phyloP scores from a whole-genome alignment of 2,888 invertebrate genomes.

The Deilephila elpenor region DNA sequence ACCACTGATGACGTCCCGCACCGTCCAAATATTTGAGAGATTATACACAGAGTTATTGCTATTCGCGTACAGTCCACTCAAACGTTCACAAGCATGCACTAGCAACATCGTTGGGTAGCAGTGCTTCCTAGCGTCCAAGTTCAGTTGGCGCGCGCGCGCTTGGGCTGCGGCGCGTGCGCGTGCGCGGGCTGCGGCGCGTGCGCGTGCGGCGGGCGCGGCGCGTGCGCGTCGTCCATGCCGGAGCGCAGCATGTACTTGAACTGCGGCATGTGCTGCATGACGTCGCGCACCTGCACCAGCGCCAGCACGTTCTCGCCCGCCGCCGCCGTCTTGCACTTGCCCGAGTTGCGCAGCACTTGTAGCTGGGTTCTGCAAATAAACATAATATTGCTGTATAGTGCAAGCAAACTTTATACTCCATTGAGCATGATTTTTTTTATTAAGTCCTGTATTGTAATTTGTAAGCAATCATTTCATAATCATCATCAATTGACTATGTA shows the following conservation, averaged over 20 bases:
- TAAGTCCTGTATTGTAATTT: not conserved
- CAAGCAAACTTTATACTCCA: not conserved
- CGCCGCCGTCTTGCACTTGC: slow-evolving; percentile 88
- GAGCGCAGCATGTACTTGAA: slow-evolving; percentile 92
- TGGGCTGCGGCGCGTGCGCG: slow-evolving; percentile 47
- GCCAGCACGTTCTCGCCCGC: slow-evolving; percentile 89
- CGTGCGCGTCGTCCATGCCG: slow-evolving; percentile 53
- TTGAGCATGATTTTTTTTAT: not conserved
- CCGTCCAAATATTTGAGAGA: too few species aligned
- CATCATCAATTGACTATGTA: too few species aligned
- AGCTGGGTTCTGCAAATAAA: slow-evolving; percentile 86
- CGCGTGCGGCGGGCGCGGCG: slow-evolving; percentile 45
- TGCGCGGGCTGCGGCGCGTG: slow-evolving; percentile 42
- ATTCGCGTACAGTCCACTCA: not conserved
- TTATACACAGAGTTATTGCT: too few species aligned
- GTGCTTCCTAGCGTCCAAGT: not conserved
- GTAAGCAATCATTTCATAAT: not conserved
- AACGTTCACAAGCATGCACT: slow-evolving; percentile 27
- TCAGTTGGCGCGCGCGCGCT: slow-evolving; percentile 74
- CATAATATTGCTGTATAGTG: not conserved
- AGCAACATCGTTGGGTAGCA: too few species aligned
- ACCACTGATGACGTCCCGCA: too few species aligned
- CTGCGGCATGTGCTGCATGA: slow-evolving; percentile 94
- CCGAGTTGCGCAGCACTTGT: slow-evolving; percentile 90
- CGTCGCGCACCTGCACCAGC: slow-evolving; percentile 92